phyloP scores from a whole-genome alignment of 2,888 invertebrate genomes.

The Erebia epiphron region DNA sequence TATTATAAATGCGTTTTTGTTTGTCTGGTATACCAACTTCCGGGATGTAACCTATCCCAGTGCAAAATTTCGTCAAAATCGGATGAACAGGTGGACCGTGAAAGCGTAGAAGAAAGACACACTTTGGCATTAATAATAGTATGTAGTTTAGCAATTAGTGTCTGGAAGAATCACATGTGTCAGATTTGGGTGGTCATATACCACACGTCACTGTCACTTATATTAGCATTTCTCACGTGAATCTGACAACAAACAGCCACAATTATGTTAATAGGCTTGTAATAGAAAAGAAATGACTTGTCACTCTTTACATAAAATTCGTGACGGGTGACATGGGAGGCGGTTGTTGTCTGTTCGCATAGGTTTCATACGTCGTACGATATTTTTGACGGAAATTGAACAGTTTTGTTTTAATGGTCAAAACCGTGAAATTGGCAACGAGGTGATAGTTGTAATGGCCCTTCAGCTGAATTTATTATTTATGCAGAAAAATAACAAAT shows the following conservation, averaged over 20 bases:
- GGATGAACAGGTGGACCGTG: too few relatives aligned
- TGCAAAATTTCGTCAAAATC: too few relatives aligned
- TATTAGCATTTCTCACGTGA: conserved; percentile 73
- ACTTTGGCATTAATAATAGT: too few relatives aligned
- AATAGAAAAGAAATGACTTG: conserved; percentile 68
- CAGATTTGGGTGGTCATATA: conserved; percentile 13
- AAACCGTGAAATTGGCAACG: too few relatives aligned
- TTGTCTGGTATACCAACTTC: too few relatives aligned
- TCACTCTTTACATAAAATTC: conserved; percentile 76
- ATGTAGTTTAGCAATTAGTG: neutral
- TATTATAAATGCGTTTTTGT: too few relatives aligned
- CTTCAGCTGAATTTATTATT: too few relatives aligned
- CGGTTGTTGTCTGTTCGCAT: conserved; percentile 23
- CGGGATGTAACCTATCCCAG: too few relatives aligned
- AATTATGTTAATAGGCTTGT: conserved; percentile 56
- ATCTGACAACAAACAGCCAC: conserved; percentile 62
- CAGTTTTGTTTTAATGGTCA: too few relatives aligned
- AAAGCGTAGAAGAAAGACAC: too few relatives aligned
- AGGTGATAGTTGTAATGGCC: too few relatives aligned
- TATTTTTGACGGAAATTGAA: neutral
- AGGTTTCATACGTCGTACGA: neutral
- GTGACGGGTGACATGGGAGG: conserved; percentile 33
- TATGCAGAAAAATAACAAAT: too few relatives aligned
- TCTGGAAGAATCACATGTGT: neutral
- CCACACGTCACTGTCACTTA: conserved; percentile 30